Evolutionary conservation across 2,888 invertebrate species (phyloP).

Genomic region (Acrocyrtus sp.): DNA sequence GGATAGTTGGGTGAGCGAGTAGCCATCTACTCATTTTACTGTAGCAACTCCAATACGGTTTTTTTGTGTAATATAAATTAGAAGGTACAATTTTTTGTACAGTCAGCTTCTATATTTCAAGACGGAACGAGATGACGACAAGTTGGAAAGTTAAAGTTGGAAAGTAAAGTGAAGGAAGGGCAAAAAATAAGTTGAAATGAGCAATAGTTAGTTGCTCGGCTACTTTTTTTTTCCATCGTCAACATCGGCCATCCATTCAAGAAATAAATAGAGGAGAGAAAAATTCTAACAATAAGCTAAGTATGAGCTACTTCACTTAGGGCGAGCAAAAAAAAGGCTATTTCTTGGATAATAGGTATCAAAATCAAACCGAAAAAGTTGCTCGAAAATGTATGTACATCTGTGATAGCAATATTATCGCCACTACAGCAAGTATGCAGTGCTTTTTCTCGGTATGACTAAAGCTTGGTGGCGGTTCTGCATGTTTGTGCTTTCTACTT

Average conservation of each 20-base stretch:
- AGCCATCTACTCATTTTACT: constrained; percentile 3
- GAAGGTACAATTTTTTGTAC: constrained; percentile 50
- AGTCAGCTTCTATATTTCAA: constrained; percentile 57
- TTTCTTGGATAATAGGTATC: constrained; percentile 6
- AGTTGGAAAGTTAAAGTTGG: constrained; percentile 59
- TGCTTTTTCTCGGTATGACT: constrained; percentile 20
- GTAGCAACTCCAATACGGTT: constrained; percentile 41
- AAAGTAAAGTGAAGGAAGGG: constrained; percentile 58
- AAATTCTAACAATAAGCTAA: not conserved
- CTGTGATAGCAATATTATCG: not conserved
- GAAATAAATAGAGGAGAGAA: constrained; percentile 13
- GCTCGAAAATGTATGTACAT: not conserved
- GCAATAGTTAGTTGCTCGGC: constrained; percentile 48
- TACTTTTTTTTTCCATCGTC: constrained; percentile 47
- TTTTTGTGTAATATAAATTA: constrained; percentile 49
- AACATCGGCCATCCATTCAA: constrained; percentile 42
- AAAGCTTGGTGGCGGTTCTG: no score
- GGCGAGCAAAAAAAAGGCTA: constrained; percentile 8
- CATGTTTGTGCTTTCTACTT: no score
- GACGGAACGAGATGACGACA: constrained; percentile 51
- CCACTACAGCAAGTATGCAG: not conserved
- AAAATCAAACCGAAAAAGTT: not conserved
- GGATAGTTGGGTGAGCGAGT: not conserved
- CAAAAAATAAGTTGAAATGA: constrained; percentile 55
- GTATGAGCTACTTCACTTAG: not conserved